phyloP scores from a whole-genome alignment of 92 coral and sea anemone genomes.

The Actinostola sp. region DNA sequence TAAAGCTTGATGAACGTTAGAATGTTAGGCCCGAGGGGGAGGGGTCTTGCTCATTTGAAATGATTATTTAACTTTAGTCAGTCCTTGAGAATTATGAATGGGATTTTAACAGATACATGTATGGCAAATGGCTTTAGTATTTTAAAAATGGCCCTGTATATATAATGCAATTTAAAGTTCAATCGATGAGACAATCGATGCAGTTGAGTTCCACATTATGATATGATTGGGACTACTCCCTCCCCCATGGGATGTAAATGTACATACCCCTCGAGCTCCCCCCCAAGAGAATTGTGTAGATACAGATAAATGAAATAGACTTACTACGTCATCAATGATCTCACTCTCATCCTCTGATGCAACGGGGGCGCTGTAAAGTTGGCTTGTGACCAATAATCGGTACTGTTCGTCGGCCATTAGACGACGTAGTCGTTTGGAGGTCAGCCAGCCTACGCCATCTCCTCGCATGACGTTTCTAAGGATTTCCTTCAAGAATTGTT shows the following conservation, averaged over 20 bases:
- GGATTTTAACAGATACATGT: too few relatives aligned
- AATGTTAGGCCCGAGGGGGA: too few relatives aligned
- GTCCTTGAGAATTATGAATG: too few relatives aligned
- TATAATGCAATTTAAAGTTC: too few relatives aligned
- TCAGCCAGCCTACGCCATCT: constrained; percentile 95
- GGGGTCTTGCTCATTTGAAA: too few relatives aligned
- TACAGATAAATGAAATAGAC: constrained; percentile 1
- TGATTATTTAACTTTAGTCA: too few relatives aligned
- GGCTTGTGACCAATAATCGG: constrained; percentile 80
- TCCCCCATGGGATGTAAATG: background rate
- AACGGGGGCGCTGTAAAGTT: constrained; percentile 78
- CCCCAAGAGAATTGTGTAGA: background rate
- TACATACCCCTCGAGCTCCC: background rate
- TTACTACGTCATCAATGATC: constrained; percentile 86
- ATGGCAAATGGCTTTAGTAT: too few relatives aligned
- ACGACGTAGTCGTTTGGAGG: constrained; percentile 74
- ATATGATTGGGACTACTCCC: too few relatives aligned
- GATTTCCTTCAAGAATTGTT: constrained; percentile 89
- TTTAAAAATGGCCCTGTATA: too few relatives aligned
- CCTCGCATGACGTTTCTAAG: constrained; percentile 78
- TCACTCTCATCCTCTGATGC: constrained; percentile 81
- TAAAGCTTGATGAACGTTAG: too few relatives aligned
- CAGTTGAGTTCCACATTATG: too few relatives aligned
- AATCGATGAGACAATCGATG: too few relatives aligned
- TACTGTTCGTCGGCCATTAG: constrained; percentile 88